Conservation (phyloP, 2,113 vertebrate species). For the Channa argus region DNA sequence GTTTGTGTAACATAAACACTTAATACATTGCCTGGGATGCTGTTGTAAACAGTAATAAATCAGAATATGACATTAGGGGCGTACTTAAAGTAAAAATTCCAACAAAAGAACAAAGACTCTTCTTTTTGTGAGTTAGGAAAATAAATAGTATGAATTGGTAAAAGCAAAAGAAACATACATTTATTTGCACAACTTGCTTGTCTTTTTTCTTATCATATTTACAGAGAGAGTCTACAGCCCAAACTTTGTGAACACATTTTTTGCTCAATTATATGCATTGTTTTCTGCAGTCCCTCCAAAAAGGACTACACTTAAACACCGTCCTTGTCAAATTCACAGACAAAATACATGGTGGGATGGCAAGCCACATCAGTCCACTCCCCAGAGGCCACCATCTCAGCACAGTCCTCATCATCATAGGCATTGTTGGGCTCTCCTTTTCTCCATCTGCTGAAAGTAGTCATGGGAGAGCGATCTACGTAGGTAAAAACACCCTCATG, state of each 20-base stretch:
- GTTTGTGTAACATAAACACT: slow-evolving; percentile 45
- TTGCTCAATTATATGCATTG: background rate
- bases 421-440: slow-evolving; percentile 96
- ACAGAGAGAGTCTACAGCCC: slow-evolving; percentile 6
- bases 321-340: slow-evolving; percentile 98
- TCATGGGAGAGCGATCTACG: slow-evolving; percentile 91
- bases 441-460: slow-evolving; percentile 96
- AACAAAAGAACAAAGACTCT: background rate
- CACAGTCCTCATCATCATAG: slow-evolving; percentile 95
- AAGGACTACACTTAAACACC: slow-evolving; percentile 78
- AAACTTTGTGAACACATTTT: slow-evolving; percentile 2
- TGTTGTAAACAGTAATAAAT: slow-evolving; percentile 25
- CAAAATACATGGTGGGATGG: slow-evolving; percentile 94
- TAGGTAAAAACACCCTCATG: slow-evolving; percentile 92
- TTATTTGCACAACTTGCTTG: slow-evolving; percentile 25
- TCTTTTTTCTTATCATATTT: slow-evolving; percentile 47
- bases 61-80: slow-evolving; percentile 11
- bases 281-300: background rate
- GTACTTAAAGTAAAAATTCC: background rate
- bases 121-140: slow-evolving; percentile 29
- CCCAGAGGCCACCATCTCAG: slow-evolving; percentile 92
- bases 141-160: slow-evolving; percentile 42
- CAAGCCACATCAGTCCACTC: slow-evolving; percentile 99
- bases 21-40: slow-evolving; percentile 16
- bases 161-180: slow-evolving; percentile 5